Evolutionary conservation across 2,888 invertebrate species (phyloP).

Genomic region (Pardosa pseudoannulata): DNA sequence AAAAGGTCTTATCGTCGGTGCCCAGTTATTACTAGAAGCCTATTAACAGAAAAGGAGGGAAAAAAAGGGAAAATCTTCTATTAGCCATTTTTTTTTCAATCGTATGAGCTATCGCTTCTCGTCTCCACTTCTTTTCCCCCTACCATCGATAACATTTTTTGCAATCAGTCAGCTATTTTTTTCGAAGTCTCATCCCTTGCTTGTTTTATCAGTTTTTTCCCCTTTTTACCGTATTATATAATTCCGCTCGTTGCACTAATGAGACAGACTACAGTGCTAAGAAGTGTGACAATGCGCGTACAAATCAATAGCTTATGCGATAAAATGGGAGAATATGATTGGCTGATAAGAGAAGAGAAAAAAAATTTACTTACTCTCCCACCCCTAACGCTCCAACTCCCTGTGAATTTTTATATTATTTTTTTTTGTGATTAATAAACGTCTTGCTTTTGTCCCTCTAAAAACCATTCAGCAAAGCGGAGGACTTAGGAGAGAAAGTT

Average conservation of each 20-base stretch:
- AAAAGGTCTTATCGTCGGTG: constrained; percentile 64
- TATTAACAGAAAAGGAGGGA: constrained; percentile 66
- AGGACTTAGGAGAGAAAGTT: constrained; percentile 43
- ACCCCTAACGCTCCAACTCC: constrained; percentile 7
- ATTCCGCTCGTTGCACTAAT: constrained; percentile 59
- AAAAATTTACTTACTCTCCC: constrained; percentile 52
- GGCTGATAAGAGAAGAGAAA: constrained; percentile 29
- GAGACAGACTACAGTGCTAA: constrained; percentile 45
- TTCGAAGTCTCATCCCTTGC: constrained; percentile 44
- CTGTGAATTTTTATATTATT: constrained; percentile 26
- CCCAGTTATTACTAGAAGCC: constrained; percentile 67
- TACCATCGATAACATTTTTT: constrained; percentile 28
- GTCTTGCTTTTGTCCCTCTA: constrained; percentile 46
- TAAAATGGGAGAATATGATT: constrained; percentile 69
- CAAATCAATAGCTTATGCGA: constrained; percentile 69
- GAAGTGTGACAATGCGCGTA: constrained; percentile 68
- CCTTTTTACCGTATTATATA: constrained; percentile 32
- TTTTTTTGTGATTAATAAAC: constrained; percentile 58
- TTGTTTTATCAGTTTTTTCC: constrained; percentile 62
- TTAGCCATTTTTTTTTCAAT: constrained; percentile 56
- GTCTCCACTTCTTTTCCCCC: constrained; percentile 33
- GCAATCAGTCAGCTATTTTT: constrained; percentile 27
- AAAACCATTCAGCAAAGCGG: constrained; percentile 13
- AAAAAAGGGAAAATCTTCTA: constrained; percentile 56
- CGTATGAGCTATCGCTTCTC: constrained; percentile 56